Evolutionary conservation across 2,113 vertebrate genomes (phyloP).

Genomic region (Loxodonta africana): DNA sequence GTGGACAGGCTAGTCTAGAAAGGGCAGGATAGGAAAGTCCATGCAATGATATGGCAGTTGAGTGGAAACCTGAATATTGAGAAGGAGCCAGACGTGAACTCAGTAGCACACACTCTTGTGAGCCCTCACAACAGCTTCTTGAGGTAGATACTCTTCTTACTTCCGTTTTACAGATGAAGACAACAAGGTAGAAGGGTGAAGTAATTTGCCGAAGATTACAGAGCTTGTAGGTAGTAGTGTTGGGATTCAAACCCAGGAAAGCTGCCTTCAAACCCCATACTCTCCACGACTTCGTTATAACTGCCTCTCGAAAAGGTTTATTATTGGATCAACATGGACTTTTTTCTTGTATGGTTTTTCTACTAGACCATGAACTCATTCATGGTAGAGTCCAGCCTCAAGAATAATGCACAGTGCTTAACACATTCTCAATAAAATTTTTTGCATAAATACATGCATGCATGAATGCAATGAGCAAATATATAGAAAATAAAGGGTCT

Average conservation of each 20-base stretch:
- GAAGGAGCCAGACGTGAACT: not conserved
- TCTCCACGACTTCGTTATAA: not conserved
- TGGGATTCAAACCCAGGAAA: not conserved
- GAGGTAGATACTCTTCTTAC: not conserved
- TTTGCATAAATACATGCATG: not conserved
- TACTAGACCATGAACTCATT: not conserved
- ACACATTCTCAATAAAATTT: not conserved
- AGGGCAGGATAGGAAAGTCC: not conserved
- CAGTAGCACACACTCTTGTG: not conserved
- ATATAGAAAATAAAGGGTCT: not conserved
- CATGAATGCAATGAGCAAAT: not conserved
- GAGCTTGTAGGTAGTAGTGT: no score
- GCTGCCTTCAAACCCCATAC: not conserved
- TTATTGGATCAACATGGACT: not conserved
- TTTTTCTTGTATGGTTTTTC: not conserved
- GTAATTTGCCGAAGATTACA: not conserved
- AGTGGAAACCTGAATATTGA: not conserved
- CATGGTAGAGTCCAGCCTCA: not conserved
- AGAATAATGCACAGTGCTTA: not conserved
- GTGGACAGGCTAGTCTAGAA: not conserved
- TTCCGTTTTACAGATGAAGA: not conserved
- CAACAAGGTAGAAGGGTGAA: not conserved
- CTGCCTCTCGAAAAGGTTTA: not conserved
- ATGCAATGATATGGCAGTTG: not conserved
- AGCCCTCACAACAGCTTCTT: not conserved